A percentile compares a stretch with the other conserved stretches of the same genome.
Conservation (phyloP, 2,888 invertebrate genomes). For the Leptopilina drosophilae region DNA sequence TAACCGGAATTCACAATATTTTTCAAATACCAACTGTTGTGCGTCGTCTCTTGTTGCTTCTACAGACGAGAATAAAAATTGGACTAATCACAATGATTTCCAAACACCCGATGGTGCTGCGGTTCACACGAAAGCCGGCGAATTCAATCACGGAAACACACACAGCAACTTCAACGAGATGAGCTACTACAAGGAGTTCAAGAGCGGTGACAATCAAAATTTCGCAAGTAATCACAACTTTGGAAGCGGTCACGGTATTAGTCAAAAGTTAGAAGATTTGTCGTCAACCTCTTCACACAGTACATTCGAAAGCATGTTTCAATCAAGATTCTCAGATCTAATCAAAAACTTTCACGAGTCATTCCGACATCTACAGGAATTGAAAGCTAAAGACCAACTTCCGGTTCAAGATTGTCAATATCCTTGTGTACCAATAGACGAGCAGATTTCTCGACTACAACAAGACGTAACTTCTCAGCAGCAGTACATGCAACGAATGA, state of each 20-base stretch:
- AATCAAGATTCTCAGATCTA: neutral
- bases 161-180: slow-evolving; percentile 18
- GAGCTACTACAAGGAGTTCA: slow-evolving; percentile 23
- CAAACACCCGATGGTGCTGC: slow-evolving; percentile 22
- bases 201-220: slow-evolving; percentile 2
- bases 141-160: slow-evolving; percentile 18
- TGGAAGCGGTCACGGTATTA: neutral
- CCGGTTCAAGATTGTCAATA: slow-evolving; percentile 3
- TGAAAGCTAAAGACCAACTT: slow-evolving; percentile 16
- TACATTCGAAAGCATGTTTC: slow-evolving; percentile 16
- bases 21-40: slow-evolving; percentile 5
- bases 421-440: slow-evolving; percentile 14
- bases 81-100: slow-evolving; percentile 8
- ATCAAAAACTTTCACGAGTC: slow-evolving; percentile 5
- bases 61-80: neutral
- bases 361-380: slow-evolving; percentile 14
- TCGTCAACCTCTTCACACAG: neutral
- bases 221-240: neutral
- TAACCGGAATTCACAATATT: neutral
- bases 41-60: neutral
- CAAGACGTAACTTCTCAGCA: neutral
- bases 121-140: slow-evolving; percentile 18
- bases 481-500: slow-evolving; percentile 13
- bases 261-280: slow-evolving; percentile 8
- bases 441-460: slow-evolving; percentile 6